Evolutionary conservation across 2,113 vertebrate genomes (phyloP), one percentile per base, ranked within the genome.

Genomic region (Panurus biarmicus): DNA sequence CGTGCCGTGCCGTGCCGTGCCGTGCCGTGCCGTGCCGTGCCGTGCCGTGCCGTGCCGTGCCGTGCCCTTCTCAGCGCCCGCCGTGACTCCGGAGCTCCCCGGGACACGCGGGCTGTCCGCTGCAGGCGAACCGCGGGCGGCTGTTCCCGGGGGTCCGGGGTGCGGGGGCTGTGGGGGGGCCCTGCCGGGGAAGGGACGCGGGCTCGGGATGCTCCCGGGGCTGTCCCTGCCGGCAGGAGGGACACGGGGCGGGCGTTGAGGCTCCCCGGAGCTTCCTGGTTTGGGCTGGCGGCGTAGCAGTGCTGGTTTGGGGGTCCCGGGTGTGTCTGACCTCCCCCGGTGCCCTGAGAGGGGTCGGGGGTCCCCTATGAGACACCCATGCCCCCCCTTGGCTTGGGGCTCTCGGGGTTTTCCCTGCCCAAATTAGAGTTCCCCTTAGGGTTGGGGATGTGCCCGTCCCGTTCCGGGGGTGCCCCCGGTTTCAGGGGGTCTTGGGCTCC

Each of bases 121-220:
- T 35, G 54, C 15, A 54, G 24, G 19, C 10, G 44, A 12, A 18
- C 31, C 7, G 33, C 31, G 35, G 16, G 26, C 9, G 54, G 45
- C 20, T 5, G 21, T 16, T 36, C 53, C 44, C 48, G 22, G 20
- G n/a, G 8, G 7, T 10, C 11, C 6, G 14, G 15, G 56, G 12
- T 19, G 15, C 14, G 9, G 47, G 42, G 18, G 11, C 19, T 11
- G 18, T 4, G 9, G 24, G 21, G 45, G 10, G 3, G 2, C 7
- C 9, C 5, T 5, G 2, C 23, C 50, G 12, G 8, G 29, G 2
- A 16, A 13, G 57, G 22, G 19, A 1, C 8, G 1, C 2, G 24
- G 40, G 5, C 5, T 3, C 3, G 75, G 15, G 35, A 35, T 6
- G 0, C 10, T 44, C 4, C 1, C 3, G 1, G 11, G 7, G 3